A percentile compares a stretch with the other conserved stretches of the same genome.
Conservation (phyloP, 2,797 vertebrate species). For the Channallabes apus region DNA sequence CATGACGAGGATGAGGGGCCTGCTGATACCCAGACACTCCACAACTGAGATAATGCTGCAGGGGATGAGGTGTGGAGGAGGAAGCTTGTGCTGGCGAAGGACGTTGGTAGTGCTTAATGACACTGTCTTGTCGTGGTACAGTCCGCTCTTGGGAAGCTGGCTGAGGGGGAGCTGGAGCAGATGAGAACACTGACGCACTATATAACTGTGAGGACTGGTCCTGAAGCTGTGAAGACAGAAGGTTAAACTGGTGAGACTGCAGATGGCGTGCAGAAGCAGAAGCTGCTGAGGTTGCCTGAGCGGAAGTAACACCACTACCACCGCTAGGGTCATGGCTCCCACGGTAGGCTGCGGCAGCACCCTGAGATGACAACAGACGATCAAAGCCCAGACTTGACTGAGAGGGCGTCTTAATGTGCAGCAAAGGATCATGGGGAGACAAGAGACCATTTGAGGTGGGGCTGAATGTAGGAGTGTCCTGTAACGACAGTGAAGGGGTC, state of each 20-base stretch:
- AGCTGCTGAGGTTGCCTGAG: constrained; percentile 73
- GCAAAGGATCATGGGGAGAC: constrained; percentile 89
- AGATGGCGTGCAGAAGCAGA: constrained; percentile 79
- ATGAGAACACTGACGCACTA: constrained; percentile 87
- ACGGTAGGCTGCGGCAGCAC: constrained; percentile 77
- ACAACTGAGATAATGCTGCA: constrained; percentile 94
- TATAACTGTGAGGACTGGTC: constrained; percentile 89
- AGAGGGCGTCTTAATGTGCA: constrained; percentile 91
- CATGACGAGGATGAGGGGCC: constrained; percentile 79
- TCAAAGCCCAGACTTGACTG: constrained; percentile 89
- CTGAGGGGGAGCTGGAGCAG: constrained; percentile 77
- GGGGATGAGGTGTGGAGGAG: constrained; percentile 83
- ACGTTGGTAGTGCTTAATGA: constrained; percentile 94
- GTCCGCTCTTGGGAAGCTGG: constrained; percentile 85
- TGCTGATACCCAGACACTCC: constrained; percentile 87
- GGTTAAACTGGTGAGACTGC: constrained; percentile 88
- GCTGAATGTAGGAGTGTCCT: constrained; percentile 91
- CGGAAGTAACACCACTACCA: constrained; percentile 67
- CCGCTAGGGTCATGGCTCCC: constrained; percentile 82
- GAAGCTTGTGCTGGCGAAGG: constrained; percentile 84
- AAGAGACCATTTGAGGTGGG: constrained; percentile 93
- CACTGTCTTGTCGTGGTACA: constrained; percentile 91
- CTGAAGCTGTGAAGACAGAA: constrained; percentile 85
- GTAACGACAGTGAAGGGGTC: constrained; percentile 84
- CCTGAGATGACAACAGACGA: constrained; percentile 84